A percentile compares a stretch with the other conserved stretches of the same genome.
Conservation (phyloP, 1,140 invertebrate genomes). For the Belonocnema kinseyi region DNA sequence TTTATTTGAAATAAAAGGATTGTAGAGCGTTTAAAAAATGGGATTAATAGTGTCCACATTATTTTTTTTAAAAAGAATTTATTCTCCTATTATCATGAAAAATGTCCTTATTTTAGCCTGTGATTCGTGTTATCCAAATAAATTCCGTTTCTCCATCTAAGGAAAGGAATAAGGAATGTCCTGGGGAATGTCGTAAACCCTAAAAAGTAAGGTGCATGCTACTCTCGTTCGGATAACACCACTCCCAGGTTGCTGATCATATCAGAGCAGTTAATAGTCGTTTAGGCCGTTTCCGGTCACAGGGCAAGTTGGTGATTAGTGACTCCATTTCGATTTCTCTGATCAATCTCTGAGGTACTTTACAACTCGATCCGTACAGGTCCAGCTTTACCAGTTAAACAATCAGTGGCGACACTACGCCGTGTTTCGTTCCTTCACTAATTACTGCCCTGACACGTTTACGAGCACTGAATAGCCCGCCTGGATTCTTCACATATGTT, state of each 20-base stretch:
- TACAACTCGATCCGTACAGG: constrained; percentile 16
- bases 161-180: too few species aligned
- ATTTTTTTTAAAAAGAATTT: too few species aligned
- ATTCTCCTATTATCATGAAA: too few species aligned
- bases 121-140: too few species aligned
- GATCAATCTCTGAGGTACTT: constrained; percentile 4
- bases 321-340: constrained; percentile 6
- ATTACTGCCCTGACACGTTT: constrained; percentile 43
- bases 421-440: constrained; percentile 44
- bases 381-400: constrained; percentile 8
- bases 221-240: too few species aligned
- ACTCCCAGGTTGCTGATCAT: not conserved
- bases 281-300: not conserved
- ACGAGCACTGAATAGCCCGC: constrained; percentile 20
- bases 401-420: constrained; percentile 26
- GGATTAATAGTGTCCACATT: too few species aligned
- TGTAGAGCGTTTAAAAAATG: too few species aligned
- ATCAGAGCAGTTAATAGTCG: not conserved
- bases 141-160: too few species aligned
- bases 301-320: not conserved
- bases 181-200: too few species aligned
- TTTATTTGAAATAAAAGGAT: too few species aligned
- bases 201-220: too few species aligned
- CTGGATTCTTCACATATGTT: constrained; percentile 22
- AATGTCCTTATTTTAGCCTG: too few species aligned